These are phyloP conservation scores for Nipponia nippon DNA, from an alignment of 2,113 vertebrate genomes.

Conservation along the genomic window DNA sequence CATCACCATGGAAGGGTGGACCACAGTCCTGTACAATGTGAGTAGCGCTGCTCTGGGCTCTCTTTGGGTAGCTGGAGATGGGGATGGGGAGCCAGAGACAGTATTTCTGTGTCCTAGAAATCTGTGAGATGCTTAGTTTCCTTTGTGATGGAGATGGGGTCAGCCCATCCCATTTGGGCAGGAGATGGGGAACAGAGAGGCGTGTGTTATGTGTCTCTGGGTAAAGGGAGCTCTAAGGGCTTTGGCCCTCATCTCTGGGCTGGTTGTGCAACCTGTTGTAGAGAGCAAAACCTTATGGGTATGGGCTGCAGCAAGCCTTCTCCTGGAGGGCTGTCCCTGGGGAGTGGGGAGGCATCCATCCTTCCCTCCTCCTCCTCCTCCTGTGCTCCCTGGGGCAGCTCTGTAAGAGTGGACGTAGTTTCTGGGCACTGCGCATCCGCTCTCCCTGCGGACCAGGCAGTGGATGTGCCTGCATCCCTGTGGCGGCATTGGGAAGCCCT, in stretches of 20 bases:
- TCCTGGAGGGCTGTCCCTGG: neutral
- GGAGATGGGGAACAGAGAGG: neutral
- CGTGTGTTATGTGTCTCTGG: accelerated
- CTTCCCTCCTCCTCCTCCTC: neutral
- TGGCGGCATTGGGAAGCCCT: neutral
- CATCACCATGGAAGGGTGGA: constrained; percentile 99
- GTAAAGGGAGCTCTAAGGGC: neutral
- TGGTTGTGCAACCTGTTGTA: accelerated
- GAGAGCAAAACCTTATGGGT: neutral
- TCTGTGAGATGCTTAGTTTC: neutral
- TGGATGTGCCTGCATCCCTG: neutral
- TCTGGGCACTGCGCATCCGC: accelerated
- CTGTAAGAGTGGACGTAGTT: accelerated
- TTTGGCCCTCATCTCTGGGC: neutral
- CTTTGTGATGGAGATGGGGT: neutral
- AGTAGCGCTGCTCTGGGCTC: constrained; percentile 35
- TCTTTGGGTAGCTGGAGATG: neutral
- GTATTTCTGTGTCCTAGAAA: neutral
- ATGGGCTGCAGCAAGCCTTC: neutral
- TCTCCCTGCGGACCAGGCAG: neutral
- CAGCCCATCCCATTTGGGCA: neutral
- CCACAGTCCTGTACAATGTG: constrained; percentile 96
- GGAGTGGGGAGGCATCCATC: neutral
- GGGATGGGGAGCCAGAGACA: neutral
- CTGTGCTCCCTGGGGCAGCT: neutral